A percentile compares a stretch with the other conserved stretches of the same genome.
Evolutionary conservation across 2,113 vertebrate genomes (phyloP).

Genomic region (Synchiropus splendidus): DNA sequence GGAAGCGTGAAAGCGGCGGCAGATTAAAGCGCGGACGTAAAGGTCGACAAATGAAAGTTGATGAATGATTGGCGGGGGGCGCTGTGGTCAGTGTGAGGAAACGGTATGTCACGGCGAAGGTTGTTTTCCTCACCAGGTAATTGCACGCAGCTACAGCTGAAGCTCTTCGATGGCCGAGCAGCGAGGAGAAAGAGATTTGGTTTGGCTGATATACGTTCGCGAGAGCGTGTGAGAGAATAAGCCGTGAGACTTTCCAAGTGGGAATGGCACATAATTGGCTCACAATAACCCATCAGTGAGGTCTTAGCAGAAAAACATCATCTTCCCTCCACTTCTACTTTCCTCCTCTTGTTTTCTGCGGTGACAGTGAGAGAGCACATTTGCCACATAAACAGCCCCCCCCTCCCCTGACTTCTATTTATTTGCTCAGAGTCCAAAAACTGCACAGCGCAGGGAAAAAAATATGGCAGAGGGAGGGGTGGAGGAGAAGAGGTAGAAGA

Average conservation of each 20-base stretch:
- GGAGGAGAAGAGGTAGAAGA: conserved; percentile 8
- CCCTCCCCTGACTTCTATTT: conserved; percentile 30
- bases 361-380: conserved; percentile 41
- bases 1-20: no score
- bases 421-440: conserved; percentile 55
- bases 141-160: conserved; percentile 21
- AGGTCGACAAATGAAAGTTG: conserved; percentile 4
- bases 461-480: conserved; percentile 8
- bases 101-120: conserved; percentile 13
- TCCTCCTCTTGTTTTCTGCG: conserved; percentile 9
- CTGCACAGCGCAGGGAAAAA: conserved; percentile 46
- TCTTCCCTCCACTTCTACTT: conserved; percentile 30
- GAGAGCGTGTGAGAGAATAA: conserved; percentile 13
- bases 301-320: conserved; percentile 33
- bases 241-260: conserved; percentile 31
- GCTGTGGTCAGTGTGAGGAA: conserved; percentile 7
- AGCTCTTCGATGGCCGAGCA: conserved; percentile 15
- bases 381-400: conserved; percentile 31
- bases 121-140: no score
- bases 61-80: neutral
- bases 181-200: conserved; percentile 16
- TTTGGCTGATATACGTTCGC: conserved; percentile 22
- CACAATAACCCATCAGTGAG: conserved; percentile 37
- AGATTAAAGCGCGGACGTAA: neutral
- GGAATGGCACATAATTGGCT: conserved; percentile 41